Evolutionary conservation across 2,888 invertebrate genomes (phyloP), one percentile per base, ranked within the genome.

Genomic region (Amorpha juglandis): DNA sequence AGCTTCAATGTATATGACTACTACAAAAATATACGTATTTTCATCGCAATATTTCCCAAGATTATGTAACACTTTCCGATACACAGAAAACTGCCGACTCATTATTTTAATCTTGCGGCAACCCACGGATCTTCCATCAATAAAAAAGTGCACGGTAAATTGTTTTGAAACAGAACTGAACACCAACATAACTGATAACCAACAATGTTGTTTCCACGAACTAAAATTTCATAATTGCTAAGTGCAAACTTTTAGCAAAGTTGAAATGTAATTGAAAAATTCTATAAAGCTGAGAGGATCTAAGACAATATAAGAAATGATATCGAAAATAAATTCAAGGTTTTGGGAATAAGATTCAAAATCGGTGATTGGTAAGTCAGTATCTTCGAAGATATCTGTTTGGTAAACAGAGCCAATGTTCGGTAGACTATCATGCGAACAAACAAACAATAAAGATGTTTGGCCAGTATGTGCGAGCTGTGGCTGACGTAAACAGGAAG

Each of bases 381-480:
- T 11, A 42, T 42, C 58, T 16, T 58, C 19, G 58, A 19, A 52
- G 42, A n/a, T 21, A 63, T 16, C 64, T 53, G 27, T 53, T 52
- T 3, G 42, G 53, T 51, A 66, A 66, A 63, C 63, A 66, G 21
- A 48, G 19, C 53, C 14, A 33, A 45, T 53, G 47, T 55, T 66
- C 63, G 27, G n/a, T 19, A 62, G 38, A 66, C 53, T 66, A 63
- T 66, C 66, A 45, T 63, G 52, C 52, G 47, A 63, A 63, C 63
- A 66, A 66, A 63, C 53, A 66, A 66, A 45, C 45, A 53, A 47
- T 62, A 63, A 66, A 66, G 66, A 63, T 63, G 63, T 66, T 66
- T 52, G 63, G 33, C 48, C 63, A 48, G 19, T 63, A 63, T 33
- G 45, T 64, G 42, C 53, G 11, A 27, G 45, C 16, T 58, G 35